Evolutionary conservation across 2,113 vertebrate species (phyloP).

Genomic region (Rynchops niger): DNA sequence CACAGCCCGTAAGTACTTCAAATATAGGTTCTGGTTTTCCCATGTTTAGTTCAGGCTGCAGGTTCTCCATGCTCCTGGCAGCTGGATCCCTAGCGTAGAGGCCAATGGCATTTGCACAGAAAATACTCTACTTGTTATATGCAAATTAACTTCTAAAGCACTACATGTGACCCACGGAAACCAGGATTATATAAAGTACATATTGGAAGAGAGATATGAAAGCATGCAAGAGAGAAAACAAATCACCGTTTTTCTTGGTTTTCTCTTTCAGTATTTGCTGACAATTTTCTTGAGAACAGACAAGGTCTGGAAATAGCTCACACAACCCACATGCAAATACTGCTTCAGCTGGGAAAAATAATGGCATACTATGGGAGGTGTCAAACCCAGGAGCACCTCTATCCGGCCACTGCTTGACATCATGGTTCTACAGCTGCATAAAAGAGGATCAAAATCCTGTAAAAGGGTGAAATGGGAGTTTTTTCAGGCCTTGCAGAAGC

Average conservation of each 20-base stretch:
- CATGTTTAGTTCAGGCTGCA: not conserved
- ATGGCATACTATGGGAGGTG: not conserved
- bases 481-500: constrained; percentile 12
- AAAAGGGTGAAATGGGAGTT: not conserved
- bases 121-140: not conserved
- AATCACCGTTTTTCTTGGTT: not conserved
- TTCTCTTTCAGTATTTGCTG: not conserved
- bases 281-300: not conserved
- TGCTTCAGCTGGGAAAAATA: not conserved
- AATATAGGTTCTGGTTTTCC: not conserved
- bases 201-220: not conserved
- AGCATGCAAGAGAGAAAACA: not conserved
- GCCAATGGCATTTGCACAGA: not conserved
- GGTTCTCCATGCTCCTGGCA: not conserved
- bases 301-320: not conserved
- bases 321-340: not conserved
- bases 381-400: not conserved
- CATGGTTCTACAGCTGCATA: not conserved
- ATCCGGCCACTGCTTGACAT: not conserved
- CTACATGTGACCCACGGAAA: not conserved
- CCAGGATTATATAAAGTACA: not conserved
- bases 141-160: not conserved
- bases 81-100: not conserved
- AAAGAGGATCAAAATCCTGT: not conserved
- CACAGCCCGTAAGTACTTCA: not conserved